A percentile compares a stretch with the other conserved stretches of the same genome.
Evolutionary conservation across 2,797 vertebrate genomes (phyloP).

Genomic region (Gymnocypris eckloni): DNA sequence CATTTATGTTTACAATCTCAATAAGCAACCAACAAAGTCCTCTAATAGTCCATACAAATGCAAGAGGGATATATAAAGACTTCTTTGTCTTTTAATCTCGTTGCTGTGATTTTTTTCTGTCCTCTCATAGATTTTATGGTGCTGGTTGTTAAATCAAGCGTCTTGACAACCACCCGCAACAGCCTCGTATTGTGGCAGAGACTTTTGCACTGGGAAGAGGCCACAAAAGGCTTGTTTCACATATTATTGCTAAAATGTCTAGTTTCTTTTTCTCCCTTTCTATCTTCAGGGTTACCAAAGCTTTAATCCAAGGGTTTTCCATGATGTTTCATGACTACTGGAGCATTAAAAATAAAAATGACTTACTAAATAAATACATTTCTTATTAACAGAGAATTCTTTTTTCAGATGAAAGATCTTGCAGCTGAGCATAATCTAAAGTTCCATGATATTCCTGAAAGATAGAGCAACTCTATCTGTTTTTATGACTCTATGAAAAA

Average conservation of each 20-base stretch:
- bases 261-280: not conserved
- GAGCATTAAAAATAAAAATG: not conserved
- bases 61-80: not conserved
- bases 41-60: not conserved
- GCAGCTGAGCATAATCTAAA: not conserved
- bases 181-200: not conserved
- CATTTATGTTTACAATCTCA: not conserved
- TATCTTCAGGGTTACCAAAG: not conserved
- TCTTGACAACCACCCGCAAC: not conserved
- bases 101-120: not conserved
- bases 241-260: not conserved
- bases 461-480: not conserved
- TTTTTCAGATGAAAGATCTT: not conserved
- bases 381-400: too few species aligned
- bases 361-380: too few species aligned
- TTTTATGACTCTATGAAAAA: too few species aligned
- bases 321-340: not conserved
- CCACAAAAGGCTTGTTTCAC: not conserved
- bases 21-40: not conserved
- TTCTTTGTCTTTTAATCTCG: not conserved
- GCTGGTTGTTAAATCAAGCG: not conserved
- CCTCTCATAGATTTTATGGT: not conserved
- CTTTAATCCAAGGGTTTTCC: not conserved
- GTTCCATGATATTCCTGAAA: not conserved
- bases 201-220: not conserved